Evolutionary conservation across 2,113 vertebrate genomes (phyloP), one percentile per base, ranked within the genome.

Genomic region (Collichthys lucidus): DNA sequence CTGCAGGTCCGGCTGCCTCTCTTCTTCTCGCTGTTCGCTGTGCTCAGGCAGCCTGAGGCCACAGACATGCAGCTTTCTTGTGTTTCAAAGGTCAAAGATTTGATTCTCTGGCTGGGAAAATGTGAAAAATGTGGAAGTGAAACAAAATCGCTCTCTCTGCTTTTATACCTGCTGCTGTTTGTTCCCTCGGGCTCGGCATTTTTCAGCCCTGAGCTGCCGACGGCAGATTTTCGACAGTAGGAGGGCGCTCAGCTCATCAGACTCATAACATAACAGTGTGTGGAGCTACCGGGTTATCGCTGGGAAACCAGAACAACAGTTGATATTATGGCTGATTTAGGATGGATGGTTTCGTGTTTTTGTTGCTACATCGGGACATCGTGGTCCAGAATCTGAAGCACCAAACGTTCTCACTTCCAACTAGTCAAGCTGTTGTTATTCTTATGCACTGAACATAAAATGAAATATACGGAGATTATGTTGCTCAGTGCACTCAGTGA

Each of bases 1-100:
- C 49, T 8, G 7, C 50, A 44, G 68, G 52, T 47, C 5, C 55
- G 11, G 1, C 26, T 44, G 35, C 64, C 46, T 15, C 20, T 46
- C 57, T 59, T 44, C 53, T 14, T 47, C 26, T 24, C 42, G 11
- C 29, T n/a, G 29, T 15, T 11, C 74, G 5, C 64, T 66, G 42
- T 24, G 1, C 73, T 66, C 66, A 12, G 35, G 49, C 22, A 8
- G 71, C 74, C 84, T 42, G 71, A 14, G 65, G 84, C 81, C 81
- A 14, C 46, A 11, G 57, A 74, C 40, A 68, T n/a, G 67, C 62
- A 61, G 52, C 29, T 53, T 40, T 19, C 77, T 49, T 8, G 2
- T 55, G 81, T 64, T 82, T 69, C 53, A 77, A 80, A 87, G 79
- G 79, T 83, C 85, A 79, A 64, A 24, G 16, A 2, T 83, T 61